A percentile compares a stretch with the other conserved stretches of the same genome.
phyloP scores from a whole-genome alignment of 2,888 invertebrate genomes.

The Aethes cnicana region DNA sequence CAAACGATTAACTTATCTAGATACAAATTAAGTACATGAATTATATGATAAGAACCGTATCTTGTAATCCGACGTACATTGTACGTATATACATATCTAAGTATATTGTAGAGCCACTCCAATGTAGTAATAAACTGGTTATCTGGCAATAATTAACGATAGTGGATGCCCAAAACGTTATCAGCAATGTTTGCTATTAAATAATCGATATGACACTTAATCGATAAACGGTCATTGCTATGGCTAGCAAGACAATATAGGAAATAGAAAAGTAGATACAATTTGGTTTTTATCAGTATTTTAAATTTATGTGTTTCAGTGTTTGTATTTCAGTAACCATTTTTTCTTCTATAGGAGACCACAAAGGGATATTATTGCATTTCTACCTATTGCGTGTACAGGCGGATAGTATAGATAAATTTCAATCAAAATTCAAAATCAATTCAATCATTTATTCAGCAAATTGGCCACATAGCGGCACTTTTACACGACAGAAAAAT shows the following conservation, averaged over 20 bases:
- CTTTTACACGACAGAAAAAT: too few relatives aligned
- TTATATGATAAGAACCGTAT: slow-evolving; percentile 29
- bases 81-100: slow-evolving; percentile 18
- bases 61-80: slow-evolving; percentile 67
- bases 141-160: slow-evolving; percentile 78
- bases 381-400: too few relatives aligned
- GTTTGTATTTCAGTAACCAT: too few relatives aligned
- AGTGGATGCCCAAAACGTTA: slow-evolving; percentile 72
- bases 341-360: too few relatives aligned
- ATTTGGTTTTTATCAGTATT: too few relatives aligned
- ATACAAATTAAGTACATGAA: slow-evolving; percentile 26
- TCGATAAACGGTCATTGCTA: slow-evolving; percentile 74
- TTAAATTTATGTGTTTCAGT: too few relatives aligned
- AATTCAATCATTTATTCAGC: too few relatives aligned
- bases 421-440: too few relatives aligned
- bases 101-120: slow-evolving; percentile 64
- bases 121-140: slow-evolving; percentile 67
- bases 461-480: too few relatives aligned
- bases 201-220: slow-evolving; percentile 72
- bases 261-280: too few relatives aligned
- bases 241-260: slow-evolving; percentile 20
- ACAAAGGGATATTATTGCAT: too few relatives aligned
- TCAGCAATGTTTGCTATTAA: slow-evolving; percentile 78
- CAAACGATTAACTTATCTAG: not conserved
- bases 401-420: too few relatives aligned